Base-by-base conservation (phyloP, 2,113 vertebrate species). In the Dicentrarchus labrax region DNA sequence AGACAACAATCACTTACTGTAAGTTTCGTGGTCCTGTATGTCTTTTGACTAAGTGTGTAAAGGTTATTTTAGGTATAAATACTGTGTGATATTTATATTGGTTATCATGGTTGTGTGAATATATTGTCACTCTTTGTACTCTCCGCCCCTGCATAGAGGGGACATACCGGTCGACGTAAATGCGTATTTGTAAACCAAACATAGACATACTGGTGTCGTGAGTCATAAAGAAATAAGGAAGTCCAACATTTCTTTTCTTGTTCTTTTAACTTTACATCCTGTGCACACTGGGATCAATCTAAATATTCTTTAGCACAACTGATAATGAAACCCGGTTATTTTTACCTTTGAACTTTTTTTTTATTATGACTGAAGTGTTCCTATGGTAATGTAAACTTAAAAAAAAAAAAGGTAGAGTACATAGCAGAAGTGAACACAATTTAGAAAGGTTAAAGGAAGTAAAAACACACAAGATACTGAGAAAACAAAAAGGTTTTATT, bases 151-250 rank as follows among this genome's bases (percentile, higher is more conserved):
- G 11, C 1, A 1, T 41, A 61, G 2, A 59, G 50, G 70, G 5
- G 5, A 72, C 53, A 57, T 76, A 56, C 21, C 22, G 47, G 71
- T 13, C 54, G 72, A 24, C 22, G 9, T 84, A 75, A 77, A 84
- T 48, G 8, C 10, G 17, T 84, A 78, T 88, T 85, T 76, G 64
- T 59, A 70, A 87, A 78, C 12, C 24, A 86, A 89, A 78, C 60
- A 80, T 3, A 68, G 24, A 72, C 53, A 45, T 51, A 36, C 6
- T 13, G 17, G 67, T 53, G 47, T 38, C n/a, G 6, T 76, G 57
- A 56, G 59, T 70, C 73, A 76, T 15, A 2, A 60, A 17, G 30
- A 64, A 36, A 38, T 6, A 57, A 47, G 6, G 41, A 72, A 39
- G 61, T 54, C 61, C 64, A 72, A 16, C 21, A 11, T 56, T 47